Percentiles rank a stretch among this genome's conserved stretches.
Conservation (phyloP, 2,797 vertebrate species). For the Hippopotamyrus pictus region DNA sequence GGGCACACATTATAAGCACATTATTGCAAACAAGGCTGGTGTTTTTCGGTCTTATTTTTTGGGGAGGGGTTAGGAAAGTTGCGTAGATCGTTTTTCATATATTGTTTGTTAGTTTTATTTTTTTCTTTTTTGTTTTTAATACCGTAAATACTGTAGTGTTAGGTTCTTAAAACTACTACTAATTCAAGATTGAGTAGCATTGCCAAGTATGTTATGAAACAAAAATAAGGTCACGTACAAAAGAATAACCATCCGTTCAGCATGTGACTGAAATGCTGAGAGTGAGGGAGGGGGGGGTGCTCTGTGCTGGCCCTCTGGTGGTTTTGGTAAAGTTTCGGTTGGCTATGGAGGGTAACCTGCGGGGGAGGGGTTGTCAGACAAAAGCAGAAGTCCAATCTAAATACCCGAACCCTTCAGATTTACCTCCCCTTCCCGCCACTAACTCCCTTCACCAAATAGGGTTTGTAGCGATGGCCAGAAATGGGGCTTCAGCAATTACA, state of each 20-base stretch:
- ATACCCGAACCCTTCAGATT: neutral
- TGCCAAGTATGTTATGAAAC: slow-evolving; percentile 42
- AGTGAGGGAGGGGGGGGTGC: neutral
- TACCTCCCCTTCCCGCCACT: neutral
- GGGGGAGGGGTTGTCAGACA: neutral
- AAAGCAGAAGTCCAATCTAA: neutral
- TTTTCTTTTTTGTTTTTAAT: slow-evolving; percentile 37
- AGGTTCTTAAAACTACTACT: slow-evolving; percentile 51
- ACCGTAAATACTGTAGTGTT: slow-evolving; percentile 49
- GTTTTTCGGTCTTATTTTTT: neutral
- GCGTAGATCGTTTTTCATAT: slow-evolving; percentile 23
- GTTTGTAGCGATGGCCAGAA: slow-evolving; percentile 29
- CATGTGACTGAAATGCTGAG: slow-evolving; percentile 49
- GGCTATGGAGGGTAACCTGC: neutral
- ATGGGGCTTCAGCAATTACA: slow-evolving; percentile 23
- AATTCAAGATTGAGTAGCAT: slow-evolving; percentile 47
- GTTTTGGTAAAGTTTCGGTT: slow-evolving; percentile 29
- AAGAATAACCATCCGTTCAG: slow-evolving; percentile 57
- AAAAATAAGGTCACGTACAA: slow-evolving; percentile 41
- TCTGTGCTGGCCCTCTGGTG: slow-evolving; percentile 31
- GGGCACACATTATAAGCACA: slow-evolving; percentile 4
- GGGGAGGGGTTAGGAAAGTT: neutral
- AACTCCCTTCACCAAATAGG: neutral
- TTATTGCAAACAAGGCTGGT: slow-evolving; percentile 12
- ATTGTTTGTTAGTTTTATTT: slow-evolving; percentile 17